Base-by-base conservation (phyloP, 2,797 vertebrate species). In the Acanthopagrus latus region DNA sequence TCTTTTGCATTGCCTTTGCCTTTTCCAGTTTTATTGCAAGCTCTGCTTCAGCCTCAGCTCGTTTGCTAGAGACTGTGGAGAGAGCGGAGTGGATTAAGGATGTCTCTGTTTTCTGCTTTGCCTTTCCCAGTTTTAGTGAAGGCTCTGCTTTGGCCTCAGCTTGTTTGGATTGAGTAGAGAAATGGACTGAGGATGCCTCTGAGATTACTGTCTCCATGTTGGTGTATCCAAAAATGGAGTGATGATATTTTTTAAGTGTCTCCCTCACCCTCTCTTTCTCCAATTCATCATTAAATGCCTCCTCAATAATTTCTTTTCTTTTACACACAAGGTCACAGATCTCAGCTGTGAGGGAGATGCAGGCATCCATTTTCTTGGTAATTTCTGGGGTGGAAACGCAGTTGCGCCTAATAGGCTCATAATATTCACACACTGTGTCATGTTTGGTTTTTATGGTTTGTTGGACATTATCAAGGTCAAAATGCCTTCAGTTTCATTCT, bases 341-440 rank as follows among this genome's bases (percentile, higher is more conserved):
- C 4, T 86, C 88, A 10, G 14, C 12, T 9, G 77, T 82, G 1
- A 89, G 10, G 5, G 14, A 50, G 20, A 5, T 23, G 27, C 86
- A 88, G 6, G 81, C 57, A 38, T 91, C 84, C 81, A 82, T 87
- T 62, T 10, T 62, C n/a, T 71, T 70, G 0, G 69, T 76, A 46
- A 81, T 71, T 4, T 78, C 74, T 52, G 78, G 62, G 17, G 69
- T 64, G 3, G 57, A 65, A 13, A 43, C 55, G 33, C n/a, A 16
- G 46, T 86, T 84, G 16, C 55, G 23, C 7, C 5, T 11, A 54
- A 85, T 65, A 9, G 71, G 51, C 7, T 89, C 63, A 68, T 86
- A 85, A 10, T 43, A 27, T 11, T 78, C 46, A 2, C n/a, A 8
- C 9, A 85, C 69, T 12, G 13, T 9, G 2, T 23, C 8, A n/a